Base-by-base conservation (phyloP, 2,888 invertebrate genomes). In the Hypolimnas misippus region DNA sequence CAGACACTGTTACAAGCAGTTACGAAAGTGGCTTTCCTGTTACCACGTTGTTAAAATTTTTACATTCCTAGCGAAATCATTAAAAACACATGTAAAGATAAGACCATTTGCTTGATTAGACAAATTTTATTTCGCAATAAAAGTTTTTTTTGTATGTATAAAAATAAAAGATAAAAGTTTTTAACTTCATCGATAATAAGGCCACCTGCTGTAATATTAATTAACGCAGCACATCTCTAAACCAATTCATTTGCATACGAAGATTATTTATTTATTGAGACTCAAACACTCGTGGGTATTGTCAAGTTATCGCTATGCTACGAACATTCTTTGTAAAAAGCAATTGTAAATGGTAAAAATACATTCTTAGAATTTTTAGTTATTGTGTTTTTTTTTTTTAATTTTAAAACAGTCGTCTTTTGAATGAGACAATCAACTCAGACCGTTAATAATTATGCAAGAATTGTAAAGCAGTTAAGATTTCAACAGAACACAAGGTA, bases 381-480 rank as follows among this genome's bases (percentile, higher is more conserved):
- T 14, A 7, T 14, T 29, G 14, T 16, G 7, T 16, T 42, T 38
- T 38, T 38, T 33, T 19, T 25, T 14, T 25, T 3, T 14, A 2
- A 49, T 25, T 49, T 49, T 31, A 33, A 51, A 31, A 62, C 46
- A 50, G 68, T 57, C 33, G 19, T 46, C 69, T 62, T 67, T 70
- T 72, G 65, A 71, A 56, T 49, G 63, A 62, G 77, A 83, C 78
- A 82, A 79, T 80, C 73, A 78, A 76, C 76, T 79, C 75, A 67
- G 57, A 72, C 75, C 79, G 57, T 76, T 83, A 81, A 82, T 81
- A 82, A 76, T 84, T 83, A 77, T 76, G 75, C 83, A 88, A 71
- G 65, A 66, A 71, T 72, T 40, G 75, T 83, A 82, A 83, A 83
- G 84, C 81, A 81, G 75, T 85, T 79, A 73, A 75, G 73, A 69